A percentile compares a stretch with the other conserved stretches of the same genome.
phyloP scores from a whole-genome alignment of 2,888 invertebrate species.

The Parnassius smintheus region DNA sequence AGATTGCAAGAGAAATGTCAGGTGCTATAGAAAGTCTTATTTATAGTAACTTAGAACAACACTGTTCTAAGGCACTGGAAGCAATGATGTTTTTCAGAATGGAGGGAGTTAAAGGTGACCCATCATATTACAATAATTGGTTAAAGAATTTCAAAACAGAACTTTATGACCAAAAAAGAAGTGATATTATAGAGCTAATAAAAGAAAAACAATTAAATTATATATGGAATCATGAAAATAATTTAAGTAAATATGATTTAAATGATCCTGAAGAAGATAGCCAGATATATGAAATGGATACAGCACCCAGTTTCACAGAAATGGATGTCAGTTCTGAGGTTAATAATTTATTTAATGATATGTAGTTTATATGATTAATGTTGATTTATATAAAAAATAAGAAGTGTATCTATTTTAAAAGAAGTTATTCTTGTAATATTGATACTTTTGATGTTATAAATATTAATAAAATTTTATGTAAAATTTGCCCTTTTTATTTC shows the following conservation, averaged over 20 bases:
- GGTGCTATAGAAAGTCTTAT: constrained; percentile 66
- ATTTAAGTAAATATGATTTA: constrained; percentile 52
- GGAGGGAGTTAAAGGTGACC: constrained; percentile 59
- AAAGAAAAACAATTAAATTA: constrained; percentile 53
- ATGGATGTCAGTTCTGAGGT: constrained; percentile 60
- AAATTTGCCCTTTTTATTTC: no score
- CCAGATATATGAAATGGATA: constrained; percentile 70
- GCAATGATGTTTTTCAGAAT: constrained; percentile 59
- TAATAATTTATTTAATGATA: constrained; percentile 71
- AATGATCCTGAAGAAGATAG: constrained; percentile 59
- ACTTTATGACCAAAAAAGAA: constrained; percentile 50
- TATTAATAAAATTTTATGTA: no score
- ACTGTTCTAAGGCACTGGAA: constrained; percentile 57
- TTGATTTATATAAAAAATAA: no score
- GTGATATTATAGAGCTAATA: constrained; percentile 49
- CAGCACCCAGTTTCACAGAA: constrained; percentile 58
- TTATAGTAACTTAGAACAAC: constrained; percentile 60
- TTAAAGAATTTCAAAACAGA: constrained; percentile 56
- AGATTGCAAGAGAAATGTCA: constrained; percentile 55
- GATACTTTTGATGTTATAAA: no score
- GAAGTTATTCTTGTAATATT: no score
- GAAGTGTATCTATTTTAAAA: no score
- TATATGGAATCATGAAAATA: constrained; percentile 64
- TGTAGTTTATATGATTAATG: constrained; percentile 39
- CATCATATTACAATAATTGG: constrained; percentile 66